Percentiles rank a stretch among this genome's conserved stretches.
phyloP scores from a whole-genome alignment of 2,113 vertebrate species.

The Labrus mixtus region DNA sequence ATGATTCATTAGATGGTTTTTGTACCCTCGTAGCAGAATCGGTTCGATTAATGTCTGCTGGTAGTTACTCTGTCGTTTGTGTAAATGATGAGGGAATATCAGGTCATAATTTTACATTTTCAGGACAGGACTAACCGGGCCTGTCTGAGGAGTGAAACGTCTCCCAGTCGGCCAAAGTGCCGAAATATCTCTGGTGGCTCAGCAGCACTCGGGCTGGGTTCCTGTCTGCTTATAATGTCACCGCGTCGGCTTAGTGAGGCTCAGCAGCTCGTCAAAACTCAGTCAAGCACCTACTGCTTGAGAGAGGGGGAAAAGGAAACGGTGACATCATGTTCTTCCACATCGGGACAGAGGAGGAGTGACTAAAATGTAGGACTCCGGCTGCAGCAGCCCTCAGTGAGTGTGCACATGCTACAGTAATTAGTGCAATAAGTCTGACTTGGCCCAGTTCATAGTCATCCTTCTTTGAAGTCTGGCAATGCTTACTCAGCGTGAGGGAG shows the following conservation, averaged over 20 bases:
- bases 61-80: not conserved
- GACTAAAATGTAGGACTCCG: not conserved
- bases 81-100: not conserved
- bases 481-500: not conserved
- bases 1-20: not conserved
- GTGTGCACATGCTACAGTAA: not conserved
- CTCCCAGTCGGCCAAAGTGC: slow-evolving; percentile 14
- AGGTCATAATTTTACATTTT: not conserved
- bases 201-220: slow-evolving; percentile 17
- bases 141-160: slow-evolving; percentile 12
- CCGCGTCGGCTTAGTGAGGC: slow-evolving; percentile 23
- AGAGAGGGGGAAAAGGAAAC: not conserved
- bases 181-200: slow-evolving; percentile 9
- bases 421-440: not conserved
- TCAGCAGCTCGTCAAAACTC: slow-evolving; percentile 21
- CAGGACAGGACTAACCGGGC: not conserved
- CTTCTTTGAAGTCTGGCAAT: not conserved
- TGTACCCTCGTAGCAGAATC: not conserved
- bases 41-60: not conserved
- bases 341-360: not conserved
- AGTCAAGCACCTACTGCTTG: slow-evolving; percentile 2
- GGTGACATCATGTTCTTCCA: not conserved
- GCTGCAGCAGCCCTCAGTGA: not conserved
- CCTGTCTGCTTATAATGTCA: slow-evolving; percentile 23
- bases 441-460: not conserved